Evolutionary conservation across 2,797 vertebrate species (phyloP), one percentile per base, ranked within the genome.

Genomic region (Chromobotia macracanthus): DNA sequence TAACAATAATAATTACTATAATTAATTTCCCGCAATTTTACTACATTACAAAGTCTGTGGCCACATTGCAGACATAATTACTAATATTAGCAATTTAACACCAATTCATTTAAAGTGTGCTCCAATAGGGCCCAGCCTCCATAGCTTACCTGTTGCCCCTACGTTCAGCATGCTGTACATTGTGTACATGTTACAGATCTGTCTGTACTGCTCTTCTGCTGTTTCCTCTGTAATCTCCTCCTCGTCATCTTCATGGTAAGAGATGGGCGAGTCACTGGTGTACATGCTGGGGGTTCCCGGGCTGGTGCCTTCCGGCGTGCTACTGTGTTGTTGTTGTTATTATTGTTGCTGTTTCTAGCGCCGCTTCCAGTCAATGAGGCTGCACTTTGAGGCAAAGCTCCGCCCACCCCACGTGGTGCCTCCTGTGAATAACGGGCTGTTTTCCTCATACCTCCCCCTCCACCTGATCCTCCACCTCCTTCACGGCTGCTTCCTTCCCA

Each of bases 121-220:
- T 6, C 28, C 18, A 16, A 53, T 15, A 68, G 12, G n/a, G 12
- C 11, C 35, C 19, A 5, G 25, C 21, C 23, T 12, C 16, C 5
- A 15, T 70, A 21, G 51, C 88, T 92, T 92, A 96, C 95, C 96
- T 84, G 94, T 87, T 19, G 91, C 93, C 74, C 95, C 96, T 79
- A 97, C 96, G 72, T 98, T 98, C 89, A 98, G 95, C 96, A 97
- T 97, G 90, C 96, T 97, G 91, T 98, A 98, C 97, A 98, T 97
- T 64, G 97, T 96, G 80, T 98, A 97, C 96, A 98, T 97, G 88
- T 96, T 98, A 85, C 96, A 97, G 91, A 98, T 98, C 91, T 98
- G 97, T 72, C 96, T 90, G 85, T 98, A 98, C 88, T 98, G 97
- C 89, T 98, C 97, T 6, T 97, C 96, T 0, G 95, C 90, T 74